Evolutionary conservation across 2,888 invertebrate genomes (phyloP), one percentile per base, ranked within the genome.

Genomic region (Auanema freiburgensis): DNA sequence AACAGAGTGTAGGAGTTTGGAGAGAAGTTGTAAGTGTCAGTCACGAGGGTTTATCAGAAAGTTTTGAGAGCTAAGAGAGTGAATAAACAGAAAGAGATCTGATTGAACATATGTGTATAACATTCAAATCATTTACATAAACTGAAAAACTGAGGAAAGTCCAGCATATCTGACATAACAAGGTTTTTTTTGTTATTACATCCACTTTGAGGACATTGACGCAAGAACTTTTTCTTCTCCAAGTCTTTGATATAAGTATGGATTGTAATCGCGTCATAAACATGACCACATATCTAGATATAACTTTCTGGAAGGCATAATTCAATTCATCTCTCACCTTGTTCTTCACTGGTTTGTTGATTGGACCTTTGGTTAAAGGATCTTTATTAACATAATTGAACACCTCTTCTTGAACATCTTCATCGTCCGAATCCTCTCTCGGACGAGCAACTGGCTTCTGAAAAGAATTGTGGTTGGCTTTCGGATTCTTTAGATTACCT

Each of bases 361-460:
- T 75, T 51, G 68, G 58, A 55, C 66, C 64, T 58, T 75, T 75
- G 25, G 71, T 67, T 41, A 75, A 66, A 23, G 73, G 75, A 53
- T 75, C 75, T 46, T 71, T 72, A 11, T 57, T 63, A 21, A 63
- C 66, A 53, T 66, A 60, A 23, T 49, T 67, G 23, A 65, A 16
- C 6, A 14, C 33, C 23, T 11, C 53, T 24, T 53, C 25, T 2
- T 25, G 33, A 1, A 23, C 33, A 18, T 14, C 21, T 23, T 53
- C 53, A 11, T 53, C 50, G 5, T 50, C 12, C 16, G 12, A 11
- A 50, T 24, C 50, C 11, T n/a, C 1, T 21, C 16, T 2, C 50
- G 50, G 24, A 2, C 16, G 11, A n/a, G 11, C 16, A 1, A 11
- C 50, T 12, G 50, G 33, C 8, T 33, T 33, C 33, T 33, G 8